Evolutionary conservation across 2,797 vertebrate species (phyloP).

Genomic region (Erethizon dorsatum): DNA sequence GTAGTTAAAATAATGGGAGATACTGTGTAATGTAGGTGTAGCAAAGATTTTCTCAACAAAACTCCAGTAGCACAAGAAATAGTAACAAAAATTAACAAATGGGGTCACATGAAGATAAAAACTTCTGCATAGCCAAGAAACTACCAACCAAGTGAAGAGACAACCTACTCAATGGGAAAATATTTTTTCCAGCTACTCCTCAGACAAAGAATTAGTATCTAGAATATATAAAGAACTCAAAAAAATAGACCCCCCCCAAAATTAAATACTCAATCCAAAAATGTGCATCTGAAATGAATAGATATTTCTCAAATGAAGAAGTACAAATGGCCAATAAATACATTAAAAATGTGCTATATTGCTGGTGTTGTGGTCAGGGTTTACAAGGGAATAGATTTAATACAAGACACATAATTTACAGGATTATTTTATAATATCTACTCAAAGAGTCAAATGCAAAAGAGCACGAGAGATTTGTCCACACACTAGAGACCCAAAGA

Average conservation of each 20-base stretch:
- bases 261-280: not conserved
- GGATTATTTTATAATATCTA: too few relatives aligned
- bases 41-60: not conserved
- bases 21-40: not conserved
- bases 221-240: not conserved
- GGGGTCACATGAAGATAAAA: not conserved
- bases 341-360: not conserved
- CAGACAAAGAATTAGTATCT: not conserved
- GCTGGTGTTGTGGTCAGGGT: too few relatives aligned
- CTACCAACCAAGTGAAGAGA: not conserved
- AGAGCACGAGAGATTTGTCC: too few relatives aligned
- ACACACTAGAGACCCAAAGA: too few relatives aligned
- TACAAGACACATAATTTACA: too few relatives aligned
- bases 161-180: not conserved
- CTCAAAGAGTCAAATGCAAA: too few relatives aligned
- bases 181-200: too few relatives aligned
- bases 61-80: not conserved
- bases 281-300: not conserved
- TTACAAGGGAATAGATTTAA: too few relatives aligned
- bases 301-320: not conserved
- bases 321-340: not conserved
- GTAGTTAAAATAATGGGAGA: not conserved
- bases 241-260: not conserved
- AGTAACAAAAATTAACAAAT: not conserved
- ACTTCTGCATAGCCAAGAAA: not conserved